These are phyloP conservation scores for Orcinus orca DNA, from an alignment of 2,113 vertebrate species.

Conservation along the genomic window DNA sequence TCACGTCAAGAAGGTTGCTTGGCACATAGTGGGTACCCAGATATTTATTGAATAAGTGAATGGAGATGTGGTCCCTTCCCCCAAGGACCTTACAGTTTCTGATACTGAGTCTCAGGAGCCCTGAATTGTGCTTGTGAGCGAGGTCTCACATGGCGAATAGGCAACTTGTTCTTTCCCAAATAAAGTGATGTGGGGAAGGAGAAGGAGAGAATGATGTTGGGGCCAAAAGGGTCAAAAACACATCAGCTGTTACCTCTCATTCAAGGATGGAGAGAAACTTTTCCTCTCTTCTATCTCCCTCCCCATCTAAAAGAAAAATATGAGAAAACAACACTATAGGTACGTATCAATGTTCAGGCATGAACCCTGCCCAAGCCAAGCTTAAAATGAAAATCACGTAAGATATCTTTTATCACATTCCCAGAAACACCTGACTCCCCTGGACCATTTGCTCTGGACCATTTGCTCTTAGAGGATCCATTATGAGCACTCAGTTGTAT, in stretches of 20 bases:
- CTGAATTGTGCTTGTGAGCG: neutral
- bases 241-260: neutral
- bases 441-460: neutral
- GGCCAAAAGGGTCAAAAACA: neutral
- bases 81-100: neutral
- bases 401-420: neutral
- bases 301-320: constrained; percentile 11
- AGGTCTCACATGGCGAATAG: neutral
- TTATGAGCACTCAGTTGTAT: constrained; percentile 20
- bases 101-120: neutral
- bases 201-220: neutral
- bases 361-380: neutral
- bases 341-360: neutral
- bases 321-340: neutral
- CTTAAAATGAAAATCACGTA: neutral
- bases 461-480: constrained; percentile 3
- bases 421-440: constrained; percentile 20
- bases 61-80: neutral
- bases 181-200: neutral
- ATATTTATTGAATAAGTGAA: neutral
- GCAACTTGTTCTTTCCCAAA: neutral
- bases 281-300: neutral
- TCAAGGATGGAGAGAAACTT: neutral
- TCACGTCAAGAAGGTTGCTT: neutral
- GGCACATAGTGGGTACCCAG: neutral